phyloP scores from a whole-genome alignment of 2,113 vertebrate genomes.

The Otus sunia region DNA sequence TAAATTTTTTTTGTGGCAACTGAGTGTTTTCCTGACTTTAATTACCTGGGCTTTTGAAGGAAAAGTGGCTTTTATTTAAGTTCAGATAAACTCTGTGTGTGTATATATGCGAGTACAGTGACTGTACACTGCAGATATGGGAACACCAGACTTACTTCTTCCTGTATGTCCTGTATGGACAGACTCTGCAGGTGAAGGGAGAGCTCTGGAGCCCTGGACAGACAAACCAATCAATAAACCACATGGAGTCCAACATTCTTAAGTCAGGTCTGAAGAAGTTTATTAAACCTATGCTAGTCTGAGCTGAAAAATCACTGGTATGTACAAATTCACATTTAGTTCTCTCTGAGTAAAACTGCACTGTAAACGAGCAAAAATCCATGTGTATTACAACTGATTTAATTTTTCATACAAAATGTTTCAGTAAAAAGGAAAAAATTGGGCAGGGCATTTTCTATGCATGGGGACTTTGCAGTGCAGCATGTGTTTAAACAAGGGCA shows the following conservation, averaged over 20 bases:
- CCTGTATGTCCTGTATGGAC: not conserved
- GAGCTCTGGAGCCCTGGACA: not conserved
- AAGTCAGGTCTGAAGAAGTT: not conserved
- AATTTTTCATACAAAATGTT: not conserved
- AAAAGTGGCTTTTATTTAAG: not conserved
- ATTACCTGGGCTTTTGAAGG: not conserved
- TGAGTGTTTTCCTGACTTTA: not conserved
- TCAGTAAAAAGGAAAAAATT: not conserved
- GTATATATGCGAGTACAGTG: not conserved
- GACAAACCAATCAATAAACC: not conserved
- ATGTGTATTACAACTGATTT: not conserved
- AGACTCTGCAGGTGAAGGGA: not conserved
- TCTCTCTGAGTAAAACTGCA: not conserved
- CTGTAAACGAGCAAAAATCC: slow-evolving; percentile 17
- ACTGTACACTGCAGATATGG: not conserved
- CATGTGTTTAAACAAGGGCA: not conserved
- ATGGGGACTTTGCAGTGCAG: not conserved
- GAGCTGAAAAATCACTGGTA: not conserved
- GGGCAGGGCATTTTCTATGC: not conserved
- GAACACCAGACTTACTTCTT: accelerated
- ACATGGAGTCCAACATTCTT: not conserved
- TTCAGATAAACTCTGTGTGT: not conserved
- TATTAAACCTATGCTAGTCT: not conserved
- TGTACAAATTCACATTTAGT: not conserved
- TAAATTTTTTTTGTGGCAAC: not conserved